A percentile compares a stretch with the other conserved stretches of the same genome.
Conservation (phyloP, 2,888 invertebrate species). For the Biston betularia region DNA sequence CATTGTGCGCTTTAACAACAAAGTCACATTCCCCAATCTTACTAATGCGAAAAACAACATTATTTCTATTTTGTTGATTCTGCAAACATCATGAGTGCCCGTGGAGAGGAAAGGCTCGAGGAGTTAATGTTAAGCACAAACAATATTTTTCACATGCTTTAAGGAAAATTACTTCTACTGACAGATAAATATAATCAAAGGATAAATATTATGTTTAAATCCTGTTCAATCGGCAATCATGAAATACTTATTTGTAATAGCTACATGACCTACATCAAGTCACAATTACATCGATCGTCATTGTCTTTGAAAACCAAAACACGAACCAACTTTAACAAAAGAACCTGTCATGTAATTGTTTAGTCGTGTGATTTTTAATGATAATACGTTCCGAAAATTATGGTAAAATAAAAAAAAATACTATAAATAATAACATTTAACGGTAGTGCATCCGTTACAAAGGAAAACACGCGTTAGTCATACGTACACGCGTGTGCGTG, state of each 20-base stretch:
- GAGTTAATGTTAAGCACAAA: constrained; percentile 9
- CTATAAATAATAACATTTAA: constrained; percentile 7
- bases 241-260: neutral
- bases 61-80: neutral
- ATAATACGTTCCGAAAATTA: neutral
- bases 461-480: constrained; percentile 40
- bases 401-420: neutral
- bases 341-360: neutral
- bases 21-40: constrained; percentile 4
- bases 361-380: neutral
- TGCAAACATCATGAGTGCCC: neutral
- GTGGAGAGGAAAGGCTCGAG: constrained; percentile 1
- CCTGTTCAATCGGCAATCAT: constrained; percentile 2
- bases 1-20: constrained; percentile 1
- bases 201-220: constrained; percentile 8
- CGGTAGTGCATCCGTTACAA: constrained; percentile 46
- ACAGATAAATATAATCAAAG: neutral
- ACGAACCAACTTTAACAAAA: neutral
- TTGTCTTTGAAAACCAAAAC: constrained; percentile 3
- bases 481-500: constrained; percentile 29
- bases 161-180: constrained; percentile 8
- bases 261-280: constrained; percentile 19
- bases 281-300: neutral
- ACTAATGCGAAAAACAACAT: neutral
- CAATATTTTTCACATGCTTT: neutral